Percentiles rank a stretch among this genome's conserved stretches.
Conservation (phyloP, 2,113 vertebrate genomes). For the Campylomormyrus numenius region DNA sequence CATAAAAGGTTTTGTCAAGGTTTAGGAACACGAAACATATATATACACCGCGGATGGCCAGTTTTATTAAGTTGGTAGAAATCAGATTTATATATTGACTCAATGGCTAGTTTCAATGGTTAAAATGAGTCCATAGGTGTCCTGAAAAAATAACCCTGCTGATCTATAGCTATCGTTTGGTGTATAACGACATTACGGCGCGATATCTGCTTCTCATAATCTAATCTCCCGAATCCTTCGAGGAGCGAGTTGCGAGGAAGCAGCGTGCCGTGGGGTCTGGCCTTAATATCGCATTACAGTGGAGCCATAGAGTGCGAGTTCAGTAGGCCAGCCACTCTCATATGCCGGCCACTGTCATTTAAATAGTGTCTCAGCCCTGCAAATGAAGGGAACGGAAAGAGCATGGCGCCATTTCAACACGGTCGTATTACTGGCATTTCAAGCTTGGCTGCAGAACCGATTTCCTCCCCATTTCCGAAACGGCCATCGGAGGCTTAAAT, state of each 20-base stretch:
- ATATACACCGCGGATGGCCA: background rate
- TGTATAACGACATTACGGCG: background rate
- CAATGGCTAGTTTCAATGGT: background rate
- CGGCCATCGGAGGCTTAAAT: background rate
- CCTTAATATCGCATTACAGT: background rate
- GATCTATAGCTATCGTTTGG: background rate
- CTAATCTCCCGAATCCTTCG: background rate
- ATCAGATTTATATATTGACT: background rate
- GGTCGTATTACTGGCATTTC: background rate
- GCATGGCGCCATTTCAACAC: background rate
- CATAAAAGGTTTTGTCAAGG: background rate
- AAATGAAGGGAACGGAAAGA: background rate
- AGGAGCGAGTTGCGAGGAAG: background rate
- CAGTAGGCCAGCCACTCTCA: background rate
- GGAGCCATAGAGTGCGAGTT: background rate
- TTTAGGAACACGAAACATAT: background rate
- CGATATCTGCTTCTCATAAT: background rate
- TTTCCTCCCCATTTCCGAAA: background rate
- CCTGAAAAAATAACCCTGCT: background rate
- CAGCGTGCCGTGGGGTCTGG: background rate
- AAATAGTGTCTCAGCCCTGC: background rate
- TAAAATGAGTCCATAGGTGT: background rate
- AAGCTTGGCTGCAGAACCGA: background rate
- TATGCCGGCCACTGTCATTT: background rate
- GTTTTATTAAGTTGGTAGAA: background rate